Evolutionary conservation across 1,140 invertebrate species (phyloP), one percentile per base, ranked within the genome.

Genomic region (Ips typographus): DNA sequence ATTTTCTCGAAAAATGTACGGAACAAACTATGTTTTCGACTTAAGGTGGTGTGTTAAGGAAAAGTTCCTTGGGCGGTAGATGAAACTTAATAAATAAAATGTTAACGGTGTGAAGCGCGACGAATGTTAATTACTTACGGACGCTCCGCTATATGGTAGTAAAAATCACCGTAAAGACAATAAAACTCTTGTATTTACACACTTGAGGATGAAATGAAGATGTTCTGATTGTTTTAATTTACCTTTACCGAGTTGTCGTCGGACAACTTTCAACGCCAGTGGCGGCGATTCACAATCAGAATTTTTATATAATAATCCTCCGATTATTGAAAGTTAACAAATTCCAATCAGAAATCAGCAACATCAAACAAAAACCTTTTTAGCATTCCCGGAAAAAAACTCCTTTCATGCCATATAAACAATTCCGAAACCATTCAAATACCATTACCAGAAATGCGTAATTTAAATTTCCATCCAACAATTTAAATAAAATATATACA

Each of bases 401-500:
- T 22, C 22, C 22, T 22, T 22, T 22, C 22, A 22, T 22, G 22
- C 22, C 56, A 39, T 40, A 22, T 22, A 22, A 22, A 22, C 22
- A 22, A 22, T 22, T 22, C 22, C 22, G 22, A 22, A 22, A 22
- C 6, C 40, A 22, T 37, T 7, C 40, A 42, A 59, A 59, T 41
- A 42, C 57, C 57, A n/a, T n/a, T 36, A 36, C 8, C 60, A 49
- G 43, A 40, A n/a, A 47, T 4, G 38, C 36, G 5, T 6, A 52
- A 63, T 63, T 52, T 22, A 63, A 52, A 63, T 63, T 57, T 39
- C 39, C 8, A 63, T 63, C 53, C 3, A 49, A 36, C 42, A 63
- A 63, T 63, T 63, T 63, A 63, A 63, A 63, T 63, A 63, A 63
- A 63, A 63, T 63, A 63, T 52, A 22, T 22, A 22, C 22, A 22